Percentiles rank a stretch among this genome's conserved stretches.
Conservation (phyloP, 1,140 invertebrate species). For the Trichoplusia ni region DNA sequence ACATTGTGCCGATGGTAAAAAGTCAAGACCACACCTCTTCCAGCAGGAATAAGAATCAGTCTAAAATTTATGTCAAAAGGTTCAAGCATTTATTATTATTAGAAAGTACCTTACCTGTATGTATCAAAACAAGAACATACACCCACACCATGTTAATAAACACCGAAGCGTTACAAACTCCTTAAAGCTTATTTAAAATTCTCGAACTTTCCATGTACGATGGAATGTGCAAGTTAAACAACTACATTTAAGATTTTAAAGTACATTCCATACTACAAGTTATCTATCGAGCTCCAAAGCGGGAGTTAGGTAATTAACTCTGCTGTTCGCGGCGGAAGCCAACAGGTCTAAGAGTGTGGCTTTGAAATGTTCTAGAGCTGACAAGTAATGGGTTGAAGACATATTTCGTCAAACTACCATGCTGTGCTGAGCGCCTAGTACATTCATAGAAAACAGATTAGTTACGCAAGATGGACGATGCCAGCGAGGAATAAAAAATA, state of each 20-base stretch:
- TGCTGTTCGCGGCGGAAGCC: constrained; percentile 30
- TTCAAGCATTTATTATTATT: no score
- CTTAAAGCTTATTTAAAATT: constrained; percentile 13
- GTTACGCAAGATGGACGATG: no score
- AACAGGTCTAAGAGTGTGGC: constrained; percentile 31
- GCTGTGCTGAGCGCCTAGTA: no score
- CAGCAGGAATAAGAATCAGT: no score
- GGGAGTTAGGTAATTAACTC: constrained; percentile 44
- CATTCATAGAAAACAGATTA: no score
- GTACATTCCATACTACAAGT: constrained; percentile 24
- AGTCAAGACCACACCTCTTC: no score
- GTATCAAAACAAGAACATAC: neutral
- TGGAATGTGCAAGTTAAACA: constrained; percentile 1
- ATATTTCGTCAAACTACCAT: neutral
- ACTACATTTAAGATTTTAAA: constrained; percentile 29
- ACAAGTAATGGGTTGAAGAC: neutral
- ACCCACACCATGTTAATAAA: neutral
- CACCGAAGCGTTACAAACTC: neutral
- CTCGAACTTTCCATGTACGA: constrained; percentile 5
- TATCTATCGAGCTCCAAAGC: constrained; percentile 31
- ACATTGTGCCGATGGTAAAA: no score
- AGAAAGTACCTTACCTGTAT: no score
- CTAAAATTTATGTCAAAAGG: no score
- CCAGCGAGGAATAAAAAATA: no score
- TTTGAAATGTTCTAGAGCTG: neutral